Conservation (phyloP, 2,797 vertebrate species). For the Acanthurus leucopareius region DNA sequence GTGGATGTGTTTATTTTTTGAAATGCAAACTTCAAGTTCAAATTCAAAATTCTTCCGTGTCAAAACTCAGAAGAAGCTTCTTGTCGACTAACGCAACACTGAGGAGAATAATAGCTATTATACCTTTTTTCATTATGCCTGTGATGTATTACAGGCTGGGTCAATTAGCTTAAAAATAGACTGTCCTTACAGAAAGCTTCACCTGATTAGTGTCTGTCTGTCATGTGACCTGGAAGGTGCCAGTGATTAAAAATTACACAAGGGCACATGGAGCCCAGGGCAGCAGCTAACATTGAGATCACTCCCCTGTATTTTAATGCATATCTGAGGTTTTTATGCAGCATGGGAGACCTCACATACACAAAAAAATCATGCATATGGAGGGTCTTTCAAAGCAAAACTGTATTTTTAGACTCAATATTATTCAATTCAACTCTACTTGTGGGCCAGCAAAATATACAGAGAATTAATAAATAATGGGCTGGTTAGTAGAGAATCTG, state of each 20-base stretch:
- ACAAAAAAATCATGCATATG: not conserved
- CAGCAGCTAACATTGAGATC: not conserved
- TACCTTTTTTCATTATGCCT: not conserved
- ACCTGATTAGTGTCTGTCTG: not conserved
- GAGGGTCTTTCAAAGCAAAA: not conserved
- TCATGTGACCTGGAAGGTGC: not conserved
- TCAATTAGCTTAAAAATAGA: not conserved
- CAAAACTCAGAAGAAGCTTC: too few relatives aligned
- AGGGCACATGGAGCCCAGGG: not conserved
- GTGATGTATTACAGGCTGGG: not conserved
- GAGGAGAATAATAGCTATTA: too few relatives aligned
- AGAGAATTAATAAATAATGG: not conserved
- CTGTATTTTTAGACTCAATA: not conserved
- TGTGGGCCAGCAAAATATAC: not conserved
- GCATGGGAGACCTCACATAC: not conserved
- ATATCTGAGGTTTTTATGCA: not conserved
- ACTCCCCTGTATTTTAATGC: not conserved
- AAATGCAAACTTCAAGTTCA: too few relatives aligned
- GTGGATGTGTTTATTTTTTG: too few relatives aligned
- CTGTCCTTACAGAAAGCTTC: not conserved
- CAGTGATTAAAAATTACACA: not conserved
- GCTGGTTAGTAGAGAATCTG: not conserved
- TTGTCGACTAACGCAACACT: too few relatives aligned
- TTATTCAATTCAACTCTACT: not conserved
- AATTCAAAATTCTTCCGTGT: too few relatives aligned